Percentiles rank a stretch among this genome's conserved stretches.
Conservation (phyloP, 2,888 invertebrate species). For the Tenthredo notha region DNA sequence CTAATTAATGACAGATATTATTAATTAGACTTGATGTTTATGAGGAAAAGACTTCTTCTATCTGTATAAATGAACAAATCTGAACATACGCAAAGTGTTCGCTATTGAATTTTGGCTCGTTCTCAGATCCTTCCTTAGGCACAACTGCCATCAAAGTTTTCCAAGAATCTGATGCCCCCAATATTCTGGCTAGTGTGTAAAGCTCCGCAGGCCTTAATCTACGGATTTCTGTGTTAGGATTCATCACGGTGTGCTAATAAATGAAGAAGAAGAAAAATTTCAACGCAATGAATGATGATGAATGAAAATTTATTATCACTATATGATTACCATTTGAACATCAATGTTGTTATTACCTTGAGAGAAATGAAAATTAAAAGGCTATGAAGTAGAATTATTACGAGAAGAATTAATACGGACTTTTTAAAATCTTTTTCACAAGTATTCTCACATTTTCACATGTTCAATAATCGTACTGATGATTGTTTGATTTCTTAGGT, state of each 20-base stretch:
- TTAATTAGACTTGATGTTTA: constrained; percentile 7
- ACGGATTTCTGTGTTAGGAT: constrained; percentile 83
- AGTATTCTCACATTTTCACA: too few species aligned
- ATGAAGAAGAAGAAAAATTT: not conserved
- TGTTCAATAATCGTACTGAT: too few species aligned
- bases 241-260: not conserved
- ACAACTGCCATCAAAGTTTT: constrained; percentile 87
- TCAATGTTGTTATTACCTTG: too few species aligned
- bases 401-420: too few species aligned
- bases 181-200: constrained; percentile 82
- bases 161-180: constrained; percentile 87
- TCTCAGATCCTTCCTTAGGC: constrained; percentile 79
- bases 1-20: constrained; percentile 75
- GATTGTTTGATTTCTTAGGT: too few species aligned
- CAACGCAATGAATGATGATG: not conserved
- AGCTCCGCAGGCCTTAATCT: constrained; percentile 84
- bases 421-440: too few species aligned
- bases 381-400: too few species aligned
- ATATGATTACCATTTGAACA: too few species aligned
- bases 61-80: too few species aligned
- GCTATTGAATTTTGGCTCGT: constrained; percentile 82
- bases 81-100: constrained; percentile 83
- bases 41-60: not conserved
- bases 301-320: not conserved
- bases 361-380: too few species aligned